phyloP scores from a whole-genome alignment of 2,113 vertebrate genomes.

The Pygoscelis adeliae region DNA sequence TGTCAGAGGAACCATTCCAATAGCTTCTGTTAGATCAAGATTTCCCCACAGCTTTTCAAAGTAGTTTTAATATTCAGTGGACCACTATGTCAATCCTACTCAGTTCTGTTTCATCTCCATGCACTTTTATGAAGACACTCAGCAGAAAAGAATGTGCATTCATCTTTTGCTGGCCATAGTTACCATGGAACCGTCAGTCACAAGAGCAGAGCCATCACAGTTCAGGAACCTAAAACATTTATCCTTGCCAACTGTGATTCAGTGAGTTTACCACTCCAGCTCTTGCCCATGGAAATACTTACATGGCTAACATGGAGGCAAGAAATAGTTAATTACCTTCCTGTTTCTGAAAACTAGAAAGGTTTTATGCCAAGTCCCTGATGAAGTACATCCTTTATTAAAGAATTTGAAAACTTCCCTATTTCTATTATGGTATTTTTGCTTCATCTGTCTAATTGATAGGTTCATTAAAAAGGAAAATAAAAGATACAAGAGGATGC shows the following conservation, averaged over 20 bases:
- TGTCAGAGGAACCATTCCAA: background rate
- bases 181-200: background rate
- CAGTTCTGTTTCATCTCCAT: background rate
- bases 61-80: background rate
- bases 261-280: background rate
- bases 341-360: background rate
- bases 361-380: background rate
- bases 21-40: background rate
- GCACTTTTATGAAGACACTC: background rate
- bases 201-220: background rate
- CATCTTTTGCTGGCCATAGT: background rate
- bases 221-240: background rate
- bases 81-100: background rate
- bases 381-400: background rate
- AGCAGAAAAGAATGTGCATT: background rate
- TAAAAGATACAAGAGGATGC: background rate
- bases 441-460: constrained; percentile 33
- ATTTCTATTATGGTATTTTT: constrained; percentile 25
- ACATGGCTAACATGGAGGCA: background rate
- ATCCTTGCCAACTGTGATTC: background rate
- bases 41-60: background rate
- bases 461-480: constrained; percentile 22
- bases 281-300: background rate
- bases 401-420: background rate
- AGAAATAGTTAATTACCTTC: constrained; percentile 12